Evolutionary conservation across 92 coral and sea anemone species (phyloP), one percentile per base, ranked within the genome.

Genomic region (Anthopleura xanthogrammica): DNA sequence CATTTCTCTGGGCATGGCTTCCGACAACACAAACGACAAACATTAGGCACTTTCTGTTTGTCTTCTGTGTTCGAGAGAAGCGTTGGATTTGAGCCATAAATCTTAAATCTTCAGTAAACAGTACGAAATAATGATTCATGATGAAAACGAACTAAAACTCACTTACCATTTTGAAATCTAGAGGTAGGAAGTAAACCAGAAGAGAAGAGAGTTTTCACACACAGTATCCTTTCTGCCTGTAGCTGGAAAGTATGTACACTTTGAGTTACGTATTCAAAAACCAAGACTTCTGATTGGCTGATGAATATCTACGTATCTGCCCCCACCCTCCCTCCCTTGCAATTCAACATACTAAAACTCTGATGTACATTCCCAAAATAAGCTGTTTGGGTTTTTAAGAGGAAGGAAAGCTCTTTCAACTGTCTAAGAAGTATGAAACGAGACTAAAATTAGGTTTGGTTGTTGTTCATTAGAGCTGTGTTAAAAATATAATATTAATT

Each of bases 111-210:
- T 79, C 36, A 12, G 12, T 8, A 20, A 41, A 40, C 17, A 77
- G 70, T 19, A 52, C 10, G 16, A 20, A 75, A 40, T 41, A 14
- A 3, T 19, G 54, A 78, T 23, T 58, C 52, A 50, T 12, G 11
- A 24, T 22, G 11, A 22, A 79, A 12, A 20, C 3, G 24, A 39
- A 60, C 12, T 79, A 5, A 54, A 43, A 64, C 14, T 12, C 0
- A 8, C 83, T 80, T 66, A 80, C 83, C 83, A 80, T 80, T 80
- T 80, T 80, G 83, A 80, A 80, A 23, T 42, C 50, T 41, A 57
- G 83, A 42, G 48, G 76, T 42, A 41, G 7, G 42, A 12, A 41
- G 43, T 10, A 64, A 16, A 8, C 76, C 83, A 80, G 83, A 80
- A 80, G 17, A 41, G n/a, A 54, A 80, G 83, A 80, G 75, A 36